These are phyloP conservation scores for Antitype chi DNA, from an alignment of 2,888 invertebrate species.

Conservation along the genomic window DNA sequence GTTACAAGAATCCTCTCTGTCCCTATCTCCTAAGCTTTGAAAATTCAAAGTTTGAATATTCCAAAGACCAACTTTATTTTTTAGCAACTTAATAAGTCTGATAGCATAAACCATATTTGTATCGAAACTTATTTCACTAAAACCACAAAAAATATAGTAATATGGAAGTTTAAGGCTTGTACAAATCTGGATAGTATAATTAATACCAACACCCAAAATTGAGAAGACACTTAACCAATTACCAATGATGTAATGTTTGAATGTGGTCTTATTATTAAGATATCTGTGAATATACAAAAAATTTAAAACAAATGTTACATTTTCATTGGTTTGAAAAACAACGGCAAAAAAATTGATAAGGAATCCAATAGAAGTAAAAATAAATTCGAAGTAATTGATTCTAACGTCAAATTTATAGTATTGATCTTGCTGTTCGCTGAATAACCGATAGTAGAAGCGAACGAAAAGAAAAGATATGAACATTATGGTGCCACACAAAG, in stretches of 20 bases:
- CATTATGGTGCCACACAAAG: slow-evolving; percentile 2
- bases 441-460: background rate
- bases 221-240: slow-evolving; percentile 24
- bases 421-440: background rate
- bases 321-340: background rate
- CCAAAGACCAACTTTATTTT: slow-evolving; percentile 46
- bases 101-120: slow-evolving; percentile 1
- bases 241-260: slow-evolving; percentile 10
- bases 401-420: background rate
- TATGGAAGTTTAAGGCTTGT: background rate
- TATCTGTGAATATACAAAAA: slow-evolving; percentile 13
- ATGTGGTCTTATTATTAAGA: slow-evolving; percentile 7
- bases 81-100: slow-evolving; percentile 23
- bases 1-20: background rate
- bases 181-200: background rate
- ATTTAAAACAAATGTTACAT: slow-evolving; percentile 16
- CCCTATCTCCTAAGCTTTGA: background rate
- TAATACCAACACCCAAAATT: background rate
- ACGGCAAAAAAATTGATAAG: background rate
- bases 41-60: slow-evolving; percentile 13
- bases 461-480: slow-evolving; percentile 5
- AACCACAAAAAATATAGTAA: background rate
- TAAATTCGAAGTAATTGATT: background rate
- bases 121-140: slow-evolving; percentile 13
- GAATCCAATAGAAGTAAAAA: background rate